phyloP scores from a whole-genome alignment of 2,113 vertebrate species.

The Thunnus maccoyii region DNA sequence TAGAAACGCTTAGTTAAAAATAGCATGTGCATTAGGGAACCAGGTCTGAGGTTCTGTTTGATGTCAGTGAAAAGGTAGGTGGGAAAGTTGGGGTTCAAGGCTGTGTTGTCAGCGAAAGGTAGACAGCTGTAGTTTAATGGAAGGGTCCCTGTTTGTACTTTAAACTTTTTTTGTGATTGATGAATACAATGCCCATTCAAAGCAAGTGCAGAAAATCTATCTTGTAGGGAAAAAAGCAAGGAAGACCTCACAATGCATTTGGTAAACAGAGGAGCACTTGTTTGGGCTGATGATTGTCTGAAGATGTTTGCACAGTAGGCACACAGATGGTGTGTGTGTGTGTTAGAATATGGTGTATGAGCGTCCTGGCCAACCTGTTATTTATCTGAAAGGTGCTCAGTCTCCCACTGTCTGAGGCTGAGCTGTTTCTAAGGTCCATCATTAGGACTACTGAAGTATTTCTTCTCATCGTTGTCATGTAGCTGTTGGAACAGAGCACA shows the following conservation, averaged over 20 bases:
- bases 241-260: slow-evolving; percentile 56
- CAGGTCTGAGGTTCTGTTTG: slow-evolving; percentile 85
- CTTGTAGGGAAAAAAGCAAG: slow-evolving; percentile 24
- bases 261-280: slow-evolving; percentile 73
- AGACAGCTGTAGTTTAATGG: slow-evolving; percentile 80
- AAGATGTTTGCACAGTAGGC: slow-evolving; percentile 62
- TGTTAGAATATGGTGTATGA: slow-evolving; percentile 47
- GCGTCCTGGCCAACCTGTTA: slow-evolving; percentile 76
- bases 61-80: slow-evolving; percentile 82
- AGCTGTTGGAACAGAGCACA: slow-evolving; percentile 77
- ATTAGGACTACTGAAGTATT: slow-evolving; percentile 83
- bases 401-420: slow-evolving; percentile 65
- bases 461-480: slow-evolving; percentile 80
- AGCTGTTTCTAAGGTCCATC: slow-evolving; percentile 77
- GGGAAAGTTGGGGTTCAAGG: slow-evolving; percentile 69
- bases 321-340: slow-evolving; percentile 16
- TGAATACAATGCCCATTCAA: slow-evolving; percentile 62
- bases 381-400: slow-evolving; percentile 76
- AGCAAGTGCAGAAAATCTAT: slow-evolving; percentile 47
- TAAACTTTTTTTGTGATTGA: slow-evolving; percentile 72
- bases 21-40: slow-evolving; percentile 85
- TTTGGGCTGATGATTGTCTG: slow-evolving; percentile 74
- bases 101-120: slow-evolving; percentile 80
- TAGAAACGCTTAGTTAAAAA: slow-evolving; percentile 88
- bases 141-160: slow-evolving; percentile 63